Conservation (phyloP, 2,888 invertebrate species). For the Spatulosminthurus flaviceps region DNA sequence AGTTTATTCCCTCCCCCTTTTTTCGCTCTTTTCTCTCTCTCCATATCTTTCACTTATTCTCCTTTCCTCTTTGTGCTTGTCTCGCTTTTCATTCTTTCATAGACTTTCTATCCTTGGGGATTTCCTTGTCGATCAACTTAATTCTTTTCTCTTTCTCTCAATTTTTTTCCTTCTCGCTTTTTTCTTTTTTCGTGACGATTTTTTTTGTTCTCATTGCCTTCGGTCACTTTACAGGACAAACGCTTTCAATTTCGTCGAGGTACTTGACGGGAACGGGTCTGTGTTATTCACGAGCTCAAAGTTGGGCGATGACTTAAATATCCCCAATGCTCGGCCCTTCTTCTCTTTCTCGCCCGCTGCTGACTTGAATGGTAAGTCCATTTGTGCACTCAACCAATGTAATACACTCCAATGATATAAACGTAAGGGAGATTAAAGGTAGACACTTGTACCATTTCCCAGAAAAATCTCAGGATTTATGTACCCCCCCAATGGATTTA, state of each 20-base stretch:
- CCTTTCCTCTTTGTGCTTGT: conserved; percentile 13
- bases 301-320: conserved; percentile 58
- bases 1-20: background rate
- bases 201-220: background rate
- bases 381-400: too few relatives aligned
- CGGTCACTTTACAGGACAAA: conserved; percentile 52
- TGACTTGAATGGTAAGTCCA: conserved; percentile 61
- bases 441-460: too few relatives aligned
- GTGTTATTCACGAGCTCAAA: conserved; percentile 59
- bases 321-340: conserved; percentile 61
- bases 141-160: conserved; percentile 28
- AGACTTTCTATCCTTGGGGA: conserved; percentile 9
- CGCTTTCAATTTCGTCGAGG: conserved; percentile 58
- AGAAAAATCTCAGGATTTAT: too few relatives aligned
- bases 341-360: conserved; percentile 63
- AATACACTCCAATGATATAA: too few relatives aligned
- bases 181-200: background rate
- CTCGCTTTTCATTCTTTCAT: conserved; percentile 18
- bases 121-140: conserved; percentile 23
- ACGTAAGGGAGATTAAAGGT: too few relatives aligned
- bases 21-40: conserved; percentile 1
- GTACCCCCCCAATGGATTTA: too few relatives aligned
- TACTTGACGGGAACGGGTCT: conserved; percentile 59
- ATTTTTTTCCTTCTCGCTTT: conserved; percentile 16
- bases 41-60: conserved; percentile 11